Percentiles rank a stretch among this genome's conserved stretches.
Evolutionary conservation across 2,888 invertebrate genomes (phyloP).

Genomic region (Nephrocerus scutellatus): DNA sequence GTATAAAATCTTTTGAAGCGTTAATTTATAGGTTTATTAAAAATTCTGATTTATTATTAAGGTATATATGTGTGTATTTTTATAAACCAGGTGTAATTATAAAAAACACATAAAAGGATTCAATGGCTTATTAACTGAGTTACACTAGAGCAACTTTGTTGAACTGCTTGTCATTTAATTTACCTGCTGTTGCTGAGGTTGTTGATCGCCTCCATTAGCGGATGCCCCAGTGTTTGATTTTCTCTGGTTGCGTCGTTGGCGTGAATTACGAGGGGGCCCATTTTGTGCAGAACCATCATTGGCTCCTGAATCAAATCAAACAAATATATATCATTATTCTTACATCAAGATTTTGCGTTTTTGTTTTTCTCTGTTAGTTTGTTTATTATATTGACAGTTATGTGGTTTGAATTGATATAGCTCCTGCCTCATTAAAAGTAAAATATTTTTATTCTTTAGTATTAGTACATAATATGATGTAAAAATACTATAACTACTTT

Average conservation of each 20-base stretch:
- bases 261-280: slow-evolving; percentile 50
- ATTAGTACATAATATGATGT: no score
- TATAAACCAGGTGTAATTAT: slow-evolving; percentile 11
- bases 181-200: slow-evolving; percentile 42
- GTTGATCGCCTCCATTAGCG: slow-evolving; percentile 39
- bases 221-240: slow-evolving; percentile 36
- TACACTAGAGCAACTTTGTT: slow-evolving; percentile 1
- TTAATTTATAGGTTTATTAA: no score
- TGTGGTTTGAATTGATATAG: no score
- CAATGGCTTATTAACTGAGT: slow-evolving; percentile 9
- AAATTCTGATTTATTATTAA: slow-evolving; percentile 7
- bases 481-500: no score
- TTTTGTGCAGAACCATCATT: slow-evolving; percentile 31
- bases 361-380: no score
- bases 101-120: slow-evolving; percentile 5
- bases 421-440: no score
- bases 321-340: slow-evolving; percentile 2
- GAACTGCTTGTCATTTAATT: slow-evolving; percentile 33
- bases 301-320: slow-evolving; percentile 14
- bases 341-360: slow-evolving; percentile 9
- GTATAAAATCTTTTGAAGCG: no score
- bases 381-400: no score
- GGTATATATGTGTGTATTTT: slow-evolving; percentile 3
- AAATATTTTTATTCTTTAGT: no score
- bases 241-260: slow-evolving; percentile 40